Percentiles rank a stretch among this genome's conserved stretches.
Conservation (phyloP, 1,140 invertebrate species). For the Sycophila sp. region DNA sequence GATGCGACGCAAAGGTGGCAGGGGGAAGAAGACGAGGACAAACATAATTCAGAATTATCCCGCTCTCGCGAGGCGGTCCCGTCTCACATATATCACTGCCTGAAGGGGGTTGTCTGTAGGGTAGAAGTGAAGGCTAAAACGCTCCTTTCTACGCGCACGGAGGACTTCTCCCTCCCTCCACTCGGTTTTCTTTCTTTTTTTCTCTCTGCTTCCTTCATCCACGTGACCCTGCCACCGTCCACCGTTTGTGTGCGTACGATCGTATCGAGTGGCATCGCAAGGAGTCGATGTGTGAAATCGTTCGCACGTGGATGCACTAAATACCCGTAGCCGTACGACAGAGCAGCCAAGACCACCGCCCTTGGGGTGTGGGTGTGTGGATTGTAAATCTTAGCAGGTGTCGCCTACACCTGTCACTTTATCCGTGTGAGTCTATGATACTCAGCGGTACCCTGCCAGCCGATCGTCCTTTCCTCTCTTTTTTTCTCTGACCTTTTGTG, state of each 20-base stretch:
- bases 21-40: slow-evolving; percentile 52
- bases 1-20: slow-evolving; percentile 44
- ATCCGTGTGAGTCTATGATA: slow-evolving; percentile 12
- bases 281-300: neutral
- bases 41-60: slow-evolving; percentile 65
- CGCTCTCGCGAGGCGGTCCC: slow-evolving; percentile 48
- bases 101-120: slow-evolving; percentile 51
- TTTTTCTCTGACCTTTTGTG: neutral
- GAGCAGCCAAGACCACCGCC: slow-evolving; percentile 10
- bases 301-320: too few relatives aligned
- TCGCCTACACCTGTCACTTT: slow-evolving; percentile 48
- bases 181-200: slow-evolving; percentile 7
- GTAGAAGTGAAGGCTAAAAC: slow-evolving; percentile 41
- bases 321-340: neutral
- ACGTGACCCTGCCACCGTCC: too few relatives aligned
- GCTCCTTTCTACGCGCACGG: neutral
- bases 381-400: slow-evolving; percentile 52
- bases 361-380: slow-evolving; percentile 25
- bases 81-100: slow-evolving; percentile 58
- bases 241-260: neutral
- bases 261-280: neutral
- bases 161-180: neutral
- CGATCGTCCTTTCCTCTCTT: neutral
- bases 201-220: neutral
- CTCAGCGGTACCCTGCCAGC: neutral